These are phyloP conservation scores for Cladopsammia gracilis DNA, from an alignment of 64 coral and sea anemone species.

Conservation along the genomic window DNA sequence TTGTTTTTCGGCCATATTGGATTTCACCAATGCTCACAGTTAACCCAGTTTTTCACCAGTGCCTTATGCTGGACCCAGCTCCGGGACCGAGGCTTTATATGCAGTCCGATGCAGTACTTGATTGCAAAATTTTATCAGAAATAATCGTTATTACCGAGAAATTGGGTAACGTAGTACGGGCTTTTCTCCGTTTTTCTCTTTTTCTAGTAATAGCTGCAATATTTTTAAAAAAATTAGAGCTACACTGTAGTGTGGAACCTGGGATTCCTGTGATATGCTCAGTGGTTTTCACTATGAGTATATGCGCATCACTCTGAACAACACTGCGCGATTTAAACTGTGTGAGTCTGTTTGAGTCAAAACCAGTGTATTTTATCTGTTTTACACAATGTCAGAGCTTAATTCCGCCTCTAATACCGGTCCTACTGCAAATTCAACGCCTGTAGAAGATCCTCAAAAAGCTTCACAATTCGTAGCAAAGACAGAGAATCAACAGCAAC, in stretches of 20 bases:
- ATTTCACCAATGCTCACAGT: not conserved
- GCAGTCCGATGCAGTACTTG: too few species aligned
- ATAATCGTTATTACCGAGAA: too few species aligned
- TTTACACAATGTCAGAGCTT: not conserved
- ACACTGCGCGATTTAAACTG: too few species aligned
- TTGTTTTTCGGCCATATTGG: constrained; percentile 36
- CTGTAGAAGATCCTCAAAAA: not conserved
- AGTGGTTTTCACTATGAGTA: not conserved
- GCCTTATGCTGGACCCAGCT: too few species aligned
- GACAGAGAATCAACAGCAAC: not conserved
- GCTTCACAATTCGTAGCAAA: not conserved
- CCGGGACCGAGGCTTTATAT: too few species aligned
- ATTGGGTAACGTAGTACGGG: too few species aligned
- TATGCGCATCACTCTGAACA: not conserved
- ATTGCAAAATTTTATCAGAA: too few species aligned
- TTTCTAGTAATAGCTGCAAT: too few species aligned
- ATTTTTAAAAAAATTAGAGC: too few species aligned
- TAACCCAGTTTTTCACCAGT: not conserved
- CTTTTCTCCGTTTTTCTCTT: too few species aligned
- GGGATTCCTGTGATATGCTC: not conserved
- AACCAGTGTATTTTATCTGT: too few species aligned
- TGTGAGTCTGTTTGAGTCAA: too few species aligned
- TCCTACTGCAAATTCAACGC: not conserved
- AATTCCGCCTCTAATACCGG: not conserved
- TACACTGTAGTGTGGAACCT: not conserved